Base-by-base conservation (phyloP, 2,888 invertebrate species). In the Strigamia crassipes region DNA sequence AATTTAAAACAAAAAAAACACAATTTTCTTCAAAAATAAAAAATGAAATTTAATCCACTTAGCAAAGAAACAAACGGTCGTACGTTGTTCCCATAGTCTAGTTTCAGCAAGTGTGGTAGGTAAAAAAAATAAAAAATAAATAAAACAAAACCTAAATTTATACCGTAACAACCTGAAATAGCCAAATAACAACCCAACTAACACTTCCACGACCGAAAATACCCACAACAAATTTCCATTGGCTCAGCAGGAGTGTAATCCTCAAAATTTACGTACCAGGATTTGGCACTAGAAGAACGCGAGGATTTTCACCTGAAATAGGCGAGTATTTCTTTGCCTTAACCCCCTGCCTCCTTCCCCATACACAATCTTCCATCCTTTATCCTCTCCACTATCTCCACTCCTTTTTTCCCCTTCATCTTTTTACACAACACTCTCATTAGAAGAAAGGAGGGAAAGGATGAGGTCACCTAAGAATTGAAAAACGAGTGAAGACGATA, bases 191-290 rank as follows among this genome's bases (percentile, higher is more conserved):
- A 38, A 6, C 38, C 38, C 38, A 38, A 38, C 38, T 38, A 38
- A 38, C 6, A 38, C 6, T 51, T 18, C 61, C 13, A 66, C 18
- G 18, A 21, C 61, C 12, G 61, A 66, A 66, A 66, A 66, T 66
- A 66, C 61, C 21, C 61, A 3, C 38, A 66, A 66, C 61, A 66
- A 23, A n/a, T 66, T 23, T 66, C 61, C 61, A 66, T 66, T 66
- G 21, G 18, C 23, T 66, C 21, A 66, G 61, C 18, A 18, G 61
- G 23, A 66, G 4, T 12, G 61, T 66, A 66, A 66, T 66, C 61
- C 61, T 18, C 18, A 66, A 66, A 66, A 66, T 66, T 66, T 66
- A 66, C 61, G 61, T 66, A 18, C 61, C n/a, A 66, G 61, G 61
- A 66, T 66, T 66, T 66, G 23, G 18, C 61, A 23, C 61, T 23